Evolutionary conservation across 2,797 vertebrate genomes (phyloP), one percentile per base, ranked within the genome.

Genomic region (Euphonia xanthogaster): DNA sequence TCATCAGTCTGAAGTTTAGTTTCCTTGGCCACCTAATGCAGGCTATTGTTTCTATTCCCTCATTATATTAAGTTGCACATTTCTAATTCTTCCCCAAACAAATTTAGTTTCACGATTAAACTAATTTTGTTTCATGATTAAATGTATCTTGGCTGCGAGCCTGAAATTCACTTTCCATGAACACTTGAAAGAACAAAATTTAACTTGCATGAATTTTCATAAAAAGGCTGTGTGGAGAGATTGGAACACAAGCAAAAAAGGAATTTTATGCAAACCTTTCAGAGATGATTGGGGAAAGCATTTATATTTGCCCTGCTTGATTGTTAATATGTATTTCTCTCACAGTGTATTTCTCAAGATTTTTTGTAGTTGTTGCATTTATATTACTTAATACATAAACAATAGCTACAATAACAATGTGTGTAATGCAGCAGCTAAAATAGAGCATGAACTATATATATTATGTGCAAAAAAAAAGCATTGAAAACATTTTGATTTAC

Each of bases 161-260:
- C 95, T 87, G 80, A 95, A 97, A 93, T 85, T 90, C 86, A 93
- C 77, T 95, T 96, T 95, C 92, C 63, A 71, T 92, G 86, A 95
- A 93, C 48, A 92, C 67, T 93, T 90, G 67, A 96, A 96, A 90
- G 92, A 94, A 66, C 24, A 88, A 89, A 96, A 97, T 70, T 90
- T 94, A 92, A 86, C 86, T 95, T 8, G 3, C 76, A 90, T 94
- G 66, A 93, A 93, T 95, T 97, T 95, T 95, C 80, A 87, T 96
- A 24, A 93, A 96, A 95, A 94, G 71, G 17, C 30, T 84, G 51
- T 67, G 23, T 73, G n/a, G 77, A 86, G 71, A 84, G 60, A 87
- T 70, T 73, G 83, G 74, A 96, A 86, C 70, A 88, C 35, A 84
- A 92, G 92, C 86, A 92, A 92, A 84, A 79, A 45, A 60, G n/a